A percentile compares a stretch with the other conserved stretches of the same genome.
phyloP scores from a whole-genome alignment of 2,888 invertebrate genomes.

The Digitonthophagus gazella region DNA sequence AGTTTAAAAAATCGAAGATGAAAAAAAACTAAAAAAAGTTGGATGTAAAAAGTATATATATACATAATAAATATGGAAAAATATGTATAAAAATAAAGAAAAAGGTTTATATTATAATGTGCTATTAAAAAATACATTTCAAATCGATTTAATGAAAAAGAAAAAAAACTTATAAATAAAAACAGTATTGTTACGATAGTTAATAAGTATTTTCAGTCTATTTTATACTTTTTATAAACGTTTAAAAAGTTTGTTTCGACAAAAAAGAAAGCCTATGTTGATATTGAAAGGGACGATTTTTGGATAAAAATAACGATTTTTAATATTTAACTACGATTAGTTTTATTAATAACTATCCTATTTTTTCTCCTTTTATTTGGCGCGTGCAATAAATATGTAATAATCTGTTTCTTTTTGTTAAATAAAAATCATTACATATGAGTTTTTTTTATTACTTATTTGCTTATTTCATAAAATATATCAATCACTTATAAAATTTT shows the following conservation, averaged over 20 bases:
- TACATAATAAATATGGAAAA: constrained; percentile 4
- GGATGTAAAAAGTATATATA: constrained; percentile 4
- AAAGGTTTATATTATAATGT: no score
- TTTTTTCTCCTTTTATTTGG: no score
- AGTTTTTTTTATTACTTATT: neutral
- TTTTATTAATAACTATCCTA: no score
- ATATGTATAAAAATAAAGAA: constrained; percentile 13
- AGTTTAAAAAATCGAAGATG: constrained; percentile 2
- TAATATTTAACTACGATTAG: no score
- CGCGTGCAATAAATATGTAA: neutral
- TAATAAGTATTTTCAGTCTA: constrained; percentile 1
- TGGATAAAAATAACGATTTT: no score
- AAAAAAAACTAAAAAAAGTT: neutral
- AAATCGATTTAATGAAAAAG: constrained; percentile 10
- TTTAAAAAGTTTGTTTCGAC: neutral
- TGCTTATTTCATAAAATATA: neutral
- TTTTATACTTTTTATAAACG: constrained; percentile 7
- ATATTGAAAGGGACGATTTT: no score
- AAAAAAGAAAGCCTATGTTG: neutral
- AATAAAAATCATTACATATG: neutral
- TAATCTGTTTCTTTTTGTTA: neutral
- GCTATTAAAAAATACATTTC: constrained; percentile 16
- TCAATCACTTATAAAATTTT: neutral
- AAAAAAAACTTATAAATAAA: neutral
- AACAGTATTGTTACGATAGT: neutral